Conservation (phyloP, 2,113 vertebrate species). For the Eira barbara region DNA sequence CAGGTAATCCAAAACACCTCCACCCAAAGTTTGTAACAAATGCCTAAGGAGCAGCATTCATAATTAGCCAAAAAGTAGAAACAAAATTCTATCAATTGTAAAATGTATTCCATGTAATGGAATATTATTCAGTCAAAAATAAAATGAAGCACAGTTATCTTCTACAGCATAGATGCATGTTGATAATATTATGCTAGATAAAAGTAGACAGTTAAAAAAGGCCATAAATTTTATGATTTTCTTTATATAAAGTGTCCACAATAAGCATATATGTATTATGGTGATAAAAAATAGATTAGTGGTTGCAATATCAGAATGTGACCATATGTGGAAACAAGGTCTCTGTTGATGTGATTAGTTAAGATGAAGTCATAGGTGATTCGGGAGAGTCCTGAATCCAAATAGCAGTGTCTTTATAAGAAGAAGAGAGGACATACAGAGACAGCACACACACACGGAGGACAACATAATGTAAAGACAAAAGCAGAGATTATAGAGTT, state of each 20-base stretch:
- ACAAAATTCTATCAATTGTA: neutral
- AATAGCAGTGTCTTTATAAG: neutral
- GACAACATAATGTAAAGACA: neutral
- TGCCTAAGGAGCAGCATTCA: neutral
- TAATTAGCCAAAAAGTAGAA: neutral
- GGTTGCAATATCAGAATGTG: neutral
- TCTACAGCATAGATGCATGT: neutral
- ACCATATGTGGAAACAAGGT: neutral
- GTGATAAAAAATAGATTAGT: neutral
- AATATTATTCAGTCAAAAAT: neutral
- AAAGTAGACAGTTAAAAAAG: neutral
- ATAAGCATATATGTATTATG: neutral
- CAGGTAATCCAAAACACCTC: neutral
- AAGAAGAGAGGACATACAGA: too few relatives aligned
- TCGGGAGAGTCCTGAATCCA: neutral
- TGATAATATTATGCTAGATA: neutral
- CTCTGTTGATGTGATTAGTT: neutral
- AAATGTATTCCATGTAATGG: neutral
- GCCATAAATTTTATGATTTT: neutral
- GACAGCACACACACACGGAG: neutral
- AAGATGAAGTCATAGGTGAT: neutral
- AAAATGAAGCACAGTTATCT: neutral
- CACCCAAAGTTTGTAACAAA: neutral
- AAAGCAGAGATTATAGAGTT: neutral
- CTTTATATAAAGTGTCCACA: neutral